These are phyloP conservation scores for Leptopterna dolabrata DNA, from an alignment of 2,888 invertebrate genomes.

Conservation along the genomic window DNA sequence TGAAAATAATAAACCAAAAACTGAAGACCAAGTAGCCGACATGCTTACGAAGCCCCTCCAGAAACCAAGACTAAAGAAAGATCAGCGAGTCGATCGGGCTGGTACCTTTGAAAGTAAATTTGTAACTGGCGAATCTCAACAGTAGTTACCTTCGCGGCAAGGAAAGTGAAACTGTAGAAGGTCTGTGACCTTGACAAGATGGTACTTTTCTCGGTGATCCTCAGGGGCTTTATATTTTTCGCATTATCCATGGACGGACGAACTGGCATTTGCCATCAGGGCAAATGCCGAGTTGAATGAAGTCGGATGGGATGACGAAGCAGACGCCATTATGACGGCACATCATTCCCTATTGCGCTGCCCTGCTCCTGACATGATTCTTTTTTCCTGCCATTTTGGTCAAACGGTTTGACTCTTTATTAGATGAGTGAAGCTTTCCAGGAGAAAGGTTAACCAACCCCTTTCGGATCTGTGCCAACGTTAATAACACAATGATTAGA, in stretches of 20 bases:
- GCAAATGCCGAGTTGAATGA: neutral
- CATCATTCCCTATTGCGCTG: neutral
- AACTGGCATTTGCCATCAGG: neutral
- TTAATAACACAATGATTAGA: neutral
- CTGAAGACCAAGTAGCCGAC: too few relatives aligned
- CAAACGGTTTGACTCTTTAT: neutral
- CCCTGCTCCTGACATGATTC: neutral
- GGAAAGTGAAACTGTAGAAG: neutral
- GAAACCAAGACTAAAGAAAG: too few relatives aligned
- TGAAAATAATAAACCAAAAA: too few relatives aligned
- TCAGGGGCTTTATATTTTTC: neutral
- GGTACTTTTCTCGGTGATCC: neutral
- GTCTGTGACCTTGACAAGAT: neutral
- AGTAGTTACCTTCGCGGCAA: too few relatives aligned
- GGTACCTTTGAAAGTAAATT: too few relatives aligned
- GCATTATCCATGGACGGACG: neutral
- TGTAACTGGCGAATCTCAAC: too few relatives aligned
- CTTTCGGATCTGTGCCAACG: neutral
- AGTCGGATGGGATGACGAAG: neutral
- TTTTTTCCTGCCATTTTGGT: neutral
- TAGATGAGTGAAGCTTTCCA: neutral
- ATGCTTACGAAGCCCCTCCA: too few relatives aligned
- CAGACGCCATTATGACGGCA: neutral
- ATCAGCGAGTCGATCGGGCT: too few relatives aligned
- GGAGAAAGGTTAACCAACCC: neutral